Conservation (phyloP, 2,797 vertebrate species). For the Prionace glauca region DNA sequence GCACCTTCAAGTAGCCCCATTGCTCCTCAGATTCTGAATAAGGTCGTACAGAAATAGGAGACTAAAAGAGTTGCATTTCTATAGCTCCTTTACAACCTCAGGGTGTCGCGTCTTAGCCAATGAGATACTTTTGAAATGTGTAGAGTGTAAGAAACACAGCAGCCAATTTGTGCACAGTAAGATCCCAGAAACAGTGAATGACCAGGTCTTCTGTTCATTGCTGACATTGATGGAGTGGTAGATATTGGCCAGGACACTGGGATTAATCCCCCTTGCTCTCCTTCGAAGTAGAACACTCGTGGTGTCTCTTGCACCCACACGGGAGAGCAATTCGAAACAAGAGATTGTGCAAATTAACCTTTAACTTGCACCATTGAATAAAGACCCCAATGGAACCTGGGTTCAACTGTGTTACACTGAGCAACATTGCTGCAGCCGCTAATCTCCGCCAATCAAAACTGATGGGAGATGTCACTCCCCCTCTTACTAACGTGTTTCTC, state of each 20-base stretch:
- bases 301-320: not conserved
- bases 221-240: not conserved
- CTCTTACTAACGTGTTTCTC: conserved; percentile 39
- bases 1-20: not conserved
- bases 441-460: not conserved
- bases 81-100: no score
- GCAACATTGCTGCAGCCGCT: not conserved
- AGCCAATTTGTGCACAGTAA: not conserved
- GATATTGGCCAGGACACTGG: not conserved
- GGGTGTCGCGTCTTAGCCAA: not conserved
- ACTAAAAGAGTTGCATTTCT: not conserved
- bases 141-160: not conserved
- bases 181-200: not conserved
- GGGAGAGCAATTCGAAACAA: not conserved
- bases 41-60: not conserved
- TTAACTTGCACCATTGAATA: not conserved
- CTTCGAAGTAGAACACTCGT: not conserved
- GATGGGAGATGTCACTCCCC: not conserved
- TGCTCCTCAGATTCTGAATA: not conserved
- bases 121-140: not conserved
- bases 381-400: not conserved
- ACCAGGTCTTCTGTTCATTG: not conserved
- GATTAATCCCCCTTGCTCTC: not conserved
- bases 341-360: no score
- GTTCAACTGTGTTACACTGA: not conserved